Evolutionary conservation across 2,888 invertebrate genomes (phyloP).

Genomic region (Trichacis sp.): DNA sequence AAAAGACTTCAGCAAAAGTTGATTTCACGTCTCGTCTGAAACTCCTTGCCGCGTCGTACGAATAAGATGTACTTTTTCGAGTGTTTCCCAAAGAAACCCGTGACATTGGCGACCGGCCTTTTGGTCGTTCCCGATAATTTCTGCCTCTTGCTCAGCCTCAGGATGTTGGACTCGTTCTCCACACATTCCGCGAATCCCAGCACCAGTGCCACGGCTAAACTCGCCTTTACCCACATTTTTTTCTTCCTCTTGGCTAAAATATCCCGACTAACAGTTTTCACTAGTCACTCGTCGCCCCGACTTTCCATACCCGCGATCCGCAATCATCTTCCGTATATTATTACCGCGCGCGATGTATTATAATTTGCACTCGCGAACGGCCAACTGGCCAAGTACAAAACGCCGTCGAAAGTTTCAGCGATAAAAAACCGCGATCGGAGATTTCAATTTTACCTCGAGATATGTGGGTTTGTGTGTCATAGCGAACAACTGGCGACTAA

Average conservation of each 20-base stretch:
- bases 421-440: neutral
- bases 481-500: neutral
- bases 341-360: neutral
- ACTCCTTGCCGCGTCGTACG: too few species aligned
- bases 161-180: constrained; percentile 44
- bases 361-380: neutral
- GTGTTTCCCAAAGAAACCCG: constrained; percentile 21
- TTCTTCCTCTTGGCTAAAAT: neutral
- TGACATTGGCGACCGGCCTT: constrained; percentile 33
- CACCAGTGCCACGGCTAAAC: constrained; percentile 11
- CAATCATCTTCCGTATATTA: constrained; percentile 6
- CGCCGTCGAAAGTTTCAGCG: neutral
- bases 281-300: constrained; percentile 5
- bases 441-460: neutral
- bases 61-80: too few species aligned
- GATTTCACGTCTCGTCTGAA: too few species aligned
- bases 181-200: constrained; percentile 13
- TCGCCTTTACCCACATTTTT: constrained; percentile 21
- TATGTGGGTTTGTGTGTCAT: constrained; percentile 4
- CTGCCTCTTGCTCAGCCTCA: constrained; percentile 33
- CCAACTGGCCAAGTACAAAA: neutral
- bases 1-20: too few species aligned
- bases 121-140: constrained; percentile 5
- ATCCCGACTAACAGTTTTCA: neutral
- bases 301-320: constrained; percentile 4